A percentile compares a stretch with the other conserved stretches of the same genome.
Evolutionary conservation across 2,888 invertebrate genomes (phyloP).

Genomic region (Lepidonotus clava): DNA sequence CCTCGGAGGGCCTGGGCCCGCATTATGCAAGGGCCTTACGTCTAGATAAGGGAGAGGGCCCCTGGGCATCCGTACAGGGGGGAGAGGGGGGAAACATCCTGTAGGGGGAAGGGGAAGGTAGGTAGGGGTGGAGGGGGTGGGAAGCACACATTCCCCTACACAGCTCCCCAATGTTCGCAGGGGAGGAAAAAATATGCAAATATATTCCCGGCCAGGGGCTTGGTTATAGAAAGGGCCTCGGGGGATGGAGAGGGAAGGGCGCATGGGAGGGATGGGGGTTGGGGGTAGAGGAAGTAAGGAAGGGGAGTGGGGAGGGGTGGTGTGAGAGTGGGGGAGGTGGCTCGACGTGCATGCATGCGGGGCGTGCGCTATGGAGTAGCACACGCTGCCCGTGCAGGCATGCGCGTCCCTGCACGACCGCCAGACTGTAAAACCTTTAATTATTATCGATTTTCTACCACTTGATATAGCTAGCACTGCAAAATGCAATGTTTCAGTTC

Average conservation of each 20-base stretch:
- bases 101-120: background rate
- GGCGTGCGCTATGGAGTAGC: background rate
- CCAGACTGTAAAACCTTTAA: too few species aligned
- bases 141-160: background rate
- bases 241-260: too few species aligned
- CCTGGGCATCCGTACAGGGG: too few species aligned
- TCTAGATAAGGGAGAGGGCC: too few species aligned
- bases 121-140: background rate
- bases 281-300: background rate
- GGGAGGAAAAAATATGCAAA: constrained; percentile 27
- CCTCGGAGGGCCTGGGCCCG: too few species aligned
- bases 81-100: background rate
- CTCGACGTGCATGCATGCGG: background rate
- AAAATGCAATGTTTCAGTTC: too few species aligned
- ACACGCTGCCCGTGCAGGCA: constrained; percentile 10
- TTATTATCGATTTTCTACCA: too few species aligned
- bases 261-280: too few species aligned
- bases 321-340: background rate
- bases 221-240: too few species aligned
- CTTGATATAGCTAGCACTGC: too few species aligned
- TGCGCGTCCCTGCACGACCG: background rate
- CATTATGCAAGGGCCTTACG: too few species aligned
- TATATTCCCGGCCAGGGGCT: background rate
- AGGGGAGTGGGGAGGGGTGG: background rate
- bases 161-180: background rate